Percentiles rank a stretch among this genome's conserved stretches.
Evolutionary conservation across 1,140 invertebrate species (phyloP).

Genomic region (Scaptomyza hsui): DNA sequence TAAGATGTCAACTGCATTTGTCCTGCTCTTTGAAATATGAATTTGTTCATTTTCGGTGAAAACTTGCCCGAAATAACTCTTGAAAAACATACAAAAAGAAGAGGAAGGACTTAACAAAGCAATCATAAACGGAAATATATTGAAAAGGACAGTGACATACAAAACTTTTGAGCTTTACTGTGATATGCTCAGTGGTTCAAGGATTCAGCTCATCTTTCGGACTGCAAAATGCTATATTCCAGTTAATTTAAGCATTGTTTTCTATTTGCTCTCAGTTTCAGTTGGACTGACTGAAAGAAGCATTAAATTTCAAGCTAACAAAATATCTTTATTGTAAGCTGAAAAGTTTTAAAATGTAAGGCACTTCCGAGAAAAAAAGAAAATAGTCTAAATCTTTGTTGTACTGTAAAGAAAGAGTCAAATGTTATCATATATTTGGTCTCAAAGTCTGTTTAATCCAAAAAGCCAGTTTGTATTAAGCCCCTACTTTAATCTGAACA

Average conservation of each 20-base stretch:
- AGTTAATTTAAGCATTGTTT: slow-evolving; percentile 29
- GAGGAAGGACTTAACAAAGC: slow-evolving; percentile 26
- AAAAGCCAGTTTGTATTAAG: too few species aligned
- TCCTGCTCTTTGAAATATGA: slow-evolving; percentile 69
- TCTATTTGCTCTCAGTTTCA: background rate
- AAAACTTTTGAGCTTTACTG: slow-evolving; percentile 6
- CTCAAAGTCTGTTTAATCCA: too few species aligned
- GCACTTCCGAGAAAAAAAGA: too few species aligned
- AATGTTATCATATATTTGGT: too few species aligned
- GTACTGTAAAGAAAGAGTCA: too few species aligned
- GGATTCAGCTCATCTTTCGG: slow-evolving; percentile 18
- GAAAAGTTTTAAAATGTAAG: too few species aligned
- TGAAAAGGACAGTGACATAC: slow-evolving; percentile 39
- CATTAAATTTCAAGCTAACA: slow-evolving; percentile 14
- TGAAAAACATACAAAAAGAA: slow-evolving; percentile 5
- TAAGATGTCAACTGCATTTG: slow-evolving; percentile 80
- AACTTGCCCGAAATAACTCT: slow-evolving; percentile 35
- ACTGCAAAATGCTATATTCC: background rate
- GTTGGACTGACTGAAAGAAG: background rate
- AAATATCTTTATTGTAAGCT: background rate
- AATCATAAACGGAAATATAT: slow-evolving; percentile 62
- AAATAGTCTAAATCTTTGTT: too few species aligned
- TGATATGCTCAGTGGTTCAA: slow-evolving; percentile 9
- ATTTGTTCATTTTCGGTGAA: slow-evolving; percentile 45
- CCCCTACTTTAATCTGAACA: too few species aligned